Conservation (phyloP, 2,888 invertebrate genomes). For the Microdon myrmicae region DNA sequence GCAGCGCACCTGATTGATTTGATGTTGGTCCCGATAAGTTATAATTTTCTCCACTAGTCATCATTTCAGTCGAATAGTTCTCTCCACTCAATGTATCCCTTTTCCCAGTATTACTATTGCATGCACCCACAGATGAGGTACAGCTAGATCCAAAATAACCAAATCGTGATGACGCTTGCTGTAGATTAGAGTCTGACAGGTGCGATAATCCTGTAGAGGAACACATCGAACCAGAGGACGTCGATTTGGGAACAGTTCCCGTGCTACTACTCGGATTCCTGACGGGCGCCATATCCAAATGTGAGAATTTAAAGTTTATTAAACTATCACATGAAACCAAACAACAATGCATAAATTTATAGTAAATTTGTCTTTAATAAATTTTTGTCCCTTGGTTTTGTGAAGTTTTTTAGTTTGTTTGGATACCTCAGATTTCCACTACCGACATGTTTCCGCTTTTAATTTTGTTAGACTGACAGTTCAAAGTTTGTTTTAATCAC, state of each 20-base stretch:
- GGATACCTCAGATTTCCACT: too few species aligned
- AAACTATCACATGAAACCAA: conserved; percentile 10
- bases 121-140: too few species aligned
- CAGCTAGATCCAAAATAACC: too few species aligned
- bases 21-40: not conserved
- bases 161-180: too few species aligned
- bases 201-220: too few species aligned
- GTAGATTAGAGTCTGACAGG: too few species aligned
- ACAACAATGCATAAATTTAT: not conserved
- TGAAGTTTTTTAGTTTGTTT: not conserved
- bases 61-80: not conserved
- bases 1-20: conserved; percentile 18
- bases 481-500: too few species aligned
- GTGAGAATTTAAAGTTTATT: not conserved
- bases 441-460: too few species aligned
- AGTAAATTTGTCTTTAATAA: conserved; percentile 3
- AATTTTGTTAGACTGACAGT: too few species aligned
- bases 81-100: too few species aligned
- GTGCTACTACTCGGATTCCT: conserved; percentile 63
- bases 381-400: not conserved
- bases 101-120: too few species aligned
- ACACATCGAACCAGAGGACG: conserved; percentile 69
- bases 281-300: conserved; percentile 53
- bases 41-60: not conserved
- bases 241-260: conserved; percentile 77